phyloP scores from a whole-genome alignment of 2,888 invertebrate species.

The Galerucella calmariensis region DNA sequence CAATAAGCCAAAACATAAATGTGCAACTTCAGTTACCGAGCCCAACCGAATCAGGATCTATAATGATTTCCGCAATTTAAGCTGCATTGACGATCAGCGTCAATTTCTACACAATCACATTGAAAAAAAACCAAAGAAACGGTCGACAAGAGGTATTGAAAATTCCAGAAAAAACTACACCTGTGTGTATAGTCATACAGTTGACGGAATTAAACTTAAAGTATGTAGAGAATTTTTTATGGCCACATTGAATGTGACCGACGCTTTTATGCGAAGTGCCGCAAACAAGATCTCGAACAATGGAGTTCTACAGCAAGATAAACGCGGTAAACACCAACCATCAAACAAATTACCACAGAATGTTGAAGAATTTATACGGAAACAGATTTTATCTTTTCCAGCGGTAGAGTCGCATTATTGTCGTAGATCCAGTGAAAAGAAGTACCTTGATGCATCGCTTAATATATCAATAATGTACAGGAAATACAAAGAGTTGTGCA shows the following conservation, averaged over 20 bases:
- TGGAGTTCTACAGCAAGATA: slow-evolving; percentile 45
- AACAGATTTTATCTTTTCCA: slow-evolving; percentile 46
- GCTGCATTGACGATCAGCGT: no score
- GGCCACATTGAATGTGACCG: no score
- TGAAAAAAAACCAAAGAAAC: no score
- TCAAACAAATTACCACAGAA: slow-evolving; percentile 27
- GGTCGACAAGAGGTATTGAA: slow-evolving; percentile 40
- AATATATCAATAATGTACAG: slow-evolving; percentile 47
- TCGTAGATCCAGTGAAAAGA: slow-evolving; percentile 27
- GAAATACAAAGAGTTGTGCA: slow-evolving; percentile 42
- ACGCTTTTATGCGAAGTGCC: not conserved
- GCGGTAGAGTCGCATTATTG: slow-evolving; percentile 51
- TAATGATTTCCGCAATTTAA: no score
- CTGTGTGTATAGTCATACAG: no score
- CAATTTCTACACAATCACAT: no score
- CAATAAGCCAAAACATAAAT: no score
- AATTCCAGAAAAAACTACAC: slow-evolving; percentile 40
- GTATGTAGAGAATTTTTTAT: no score
- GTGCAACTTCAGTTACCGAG: slow-evolving; percentile 37
- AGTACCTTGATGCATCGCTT: slow-evolving; percentile 41
- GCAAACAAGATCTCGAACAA: slow-evolving; percentile 2
- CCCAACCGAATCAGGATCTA: slow-evolving; percentile 39
- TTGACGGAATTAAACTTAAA: no score
- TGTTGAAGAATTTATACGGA: slow-evolving; percentile 38
- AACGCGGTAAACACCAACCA: slow-evolving; percentile 41